These are phyloP conservation scores for Hypena proboscidalis DNA, from an alignment of 2,888 invertebrate genomes.

Conservation along the genomic window DNA sequence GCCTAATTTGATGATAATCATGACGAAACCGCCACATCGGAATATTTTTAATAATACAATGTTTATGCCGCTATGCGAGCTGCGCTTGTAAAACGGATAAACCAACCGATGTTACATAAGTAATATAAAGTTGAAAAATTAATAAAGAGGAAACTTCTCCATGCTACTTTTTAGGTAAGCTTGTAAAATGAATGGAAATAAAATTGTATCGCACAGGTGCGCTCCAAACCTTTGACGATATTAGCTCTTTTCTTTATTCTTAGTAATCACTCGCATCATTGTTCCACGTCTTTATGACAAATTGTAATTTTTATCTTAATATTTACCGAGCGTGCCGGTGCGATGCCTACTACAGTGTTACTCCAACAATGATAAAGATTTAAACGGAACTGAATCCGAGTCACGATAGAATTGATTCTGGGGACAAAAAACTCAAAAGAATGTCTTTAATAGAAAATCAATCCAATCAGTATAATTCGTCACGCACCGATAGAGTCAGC, in stretches of 20 bases:
- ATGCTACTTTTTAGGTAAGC: slow-evolving; percentile 81
- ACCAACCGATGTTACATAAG: slow-evolving; percentile 74
- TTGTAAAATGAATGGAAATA: slow-evolving; percentile 85
- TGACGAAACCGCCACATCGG: no score
- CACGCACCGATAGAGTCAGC: slow-evolving; percentile 64
- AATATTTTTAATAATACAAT: slow-evolving; percentile 39
- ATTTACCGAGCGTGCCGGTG: slow-evolving; percentile 20
- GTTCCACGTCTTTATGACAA: slow-evolving; percentile 39
- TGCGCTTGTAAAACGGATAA: slow-evolving; percentile 63
- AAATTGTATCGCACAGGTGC: slow-evolving; percentile 83
- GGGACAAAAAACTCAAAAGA: slow-evolving; percentile 56
- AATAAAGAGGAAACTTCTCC: slow-evolving; percentile 83
- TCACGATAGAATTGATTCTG: slow-evolving; percentile 67
- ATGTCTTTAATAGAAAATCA: slow-evolving; percentile 74
- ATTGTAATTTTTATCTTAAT: slow-evolving; percentile 31
- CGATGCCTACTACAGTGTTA: slow-evolving; percentile 29
- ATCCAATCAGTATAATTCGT: slow-evolving; percentile 75
- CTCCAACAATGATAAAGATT: slow-evolving; percentile 45
- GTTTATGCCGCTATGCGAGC: slow-evolving; percentile 40
- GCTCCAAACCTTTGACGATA: slow-evolving; percentile 81
- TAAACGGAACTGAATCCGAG: slow-evolving; percentile 61
- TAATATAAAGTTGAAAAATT: slow-evolving; percentile 86
- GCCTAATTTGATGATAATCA: no score
- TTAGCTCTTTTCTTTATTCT: slow-evolving; percentile 80
- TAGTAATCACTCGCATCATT: slow-evolving; percentile 59